These are phyloP conservation scores for Daktulosphaira vitifoliae DNA, from an alignment of 1,140 invertebrate species.

Conservation along the genomic window DNA sequence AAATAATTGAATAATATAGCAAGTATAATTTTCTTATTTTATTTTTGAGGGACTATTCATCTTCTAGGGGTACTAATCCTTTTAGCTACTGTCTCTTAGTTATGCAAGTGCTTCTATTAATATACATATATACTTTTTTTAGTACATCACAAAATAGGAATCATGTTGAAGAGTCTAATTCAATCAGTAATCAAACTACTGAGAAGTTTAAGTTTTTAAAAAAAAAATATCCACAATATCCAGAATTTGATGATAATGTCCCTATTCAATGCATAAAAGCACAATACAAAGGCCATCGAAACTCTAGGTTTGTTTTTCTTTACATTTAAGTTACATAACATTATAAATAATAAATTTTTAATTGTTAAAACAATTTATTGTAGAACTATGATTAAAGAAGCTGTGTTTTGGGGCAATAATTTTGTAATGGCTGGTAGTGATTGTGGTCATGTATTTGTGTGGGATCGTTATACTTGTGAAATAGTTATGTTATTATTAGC, in stretches of 20 bases:
- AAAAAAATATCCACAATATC: background rate
- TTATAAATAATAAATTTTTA: conserved; percentile 42
- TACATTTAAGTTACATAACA: conserved; percentile 42
- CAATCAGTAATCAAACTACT: background rate
- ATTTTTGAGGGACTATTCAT: no score
- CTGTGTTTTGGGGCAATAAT: conserved; percentile 77
- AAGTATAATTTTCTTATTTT: no score
- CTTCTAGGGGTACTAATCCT: no score
- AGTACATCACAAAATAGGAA: background rate
- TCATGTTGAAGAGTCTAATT: conserved; percentile 7
- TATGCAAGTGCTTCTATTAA: no score
- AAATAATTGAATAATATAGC: no score
- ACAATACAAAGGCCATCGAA: conserved; percentile 72
- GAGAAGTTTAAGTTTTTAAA: background rate
- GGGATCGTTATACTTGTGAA: conserved; percentile 54
- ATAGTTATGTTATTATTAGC: conserved; percentile 72
- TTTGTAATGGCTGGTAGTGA: conserved; percentile 79
- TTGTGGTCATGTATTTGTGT: conserved; percentile 70
- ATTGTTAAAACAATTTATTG: conserved; percentile 42
- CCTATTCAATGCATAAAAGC: conserved; percentile 41
- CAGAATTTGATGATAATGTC: conserved; percentile 31
- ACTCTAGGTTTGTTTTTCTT: conserved; percentile 59
- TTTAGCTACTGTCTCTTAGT: no score
- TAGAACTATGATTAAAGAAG: conserved; percentile 83
- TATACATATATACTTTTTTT: background rate